Evolutionary conservation across 2,113 vertebrate species (phyloP), one percentile per base, ranked within the genome.

Genomic region (Nesoenas mayeri): DNA sequence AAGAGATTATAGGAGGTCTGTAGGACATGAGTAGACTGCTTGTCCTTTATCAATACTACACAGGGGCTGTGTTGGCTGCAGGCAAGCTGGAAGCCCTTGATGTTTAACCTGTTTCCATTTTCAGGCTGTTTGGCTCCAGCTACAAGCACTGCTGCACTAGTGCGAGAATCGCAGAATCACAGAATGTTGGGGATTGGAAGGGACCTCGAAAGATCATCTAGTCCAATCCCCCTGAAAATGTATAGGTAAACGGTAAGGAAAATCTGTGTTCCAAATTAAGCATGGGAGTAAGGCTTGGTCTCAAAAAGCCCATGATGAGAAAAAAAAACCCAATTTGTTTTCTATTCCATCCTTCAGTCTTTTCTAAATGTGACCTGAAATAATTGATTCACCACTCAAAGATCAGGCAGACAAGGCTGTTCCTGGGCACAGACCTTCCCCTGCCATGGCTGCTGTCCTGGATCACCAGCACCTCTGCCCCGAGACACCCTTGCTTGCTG

Each of bases 1-100:
- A 79, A 48, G 36, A 75, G 25, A 36, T 38, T 31, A 22, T 54
- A 56, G 28, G n/a, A 78, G 12, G 3, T 42, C 29, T 32, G 9
- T 34, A 92, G 54, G 36, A 47, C 26, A 62, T 78, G 50, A 54
- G 15, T 16, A 54, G 72, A 9, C 16, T 44, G 24, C 21, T 24
- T 65, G 0, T 62, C 36, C 19, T 73, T 86, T 19, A 24, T 26
- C 2, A 3, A 36, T 53, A 19, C 11, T 61, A 2, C 1, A 3
- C 10, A 40, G 24, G 6, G 14, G 2, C 40, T 91, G n/a, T 85
- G 18, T 15, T 57, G 51, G 32, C 56, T 80, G 58, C 40, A 77
- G 83, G 36, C 14, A 83, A 50, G 8, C 9, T 83, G 31, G 15
- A 24, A 88, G 19, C 47, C 48, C 40, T 79, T n/a, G 16, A 80